phyloP scores from a whole-genome alignment of 2,113 vertebrate species.

The Gallinago jamesoni region DNA sequence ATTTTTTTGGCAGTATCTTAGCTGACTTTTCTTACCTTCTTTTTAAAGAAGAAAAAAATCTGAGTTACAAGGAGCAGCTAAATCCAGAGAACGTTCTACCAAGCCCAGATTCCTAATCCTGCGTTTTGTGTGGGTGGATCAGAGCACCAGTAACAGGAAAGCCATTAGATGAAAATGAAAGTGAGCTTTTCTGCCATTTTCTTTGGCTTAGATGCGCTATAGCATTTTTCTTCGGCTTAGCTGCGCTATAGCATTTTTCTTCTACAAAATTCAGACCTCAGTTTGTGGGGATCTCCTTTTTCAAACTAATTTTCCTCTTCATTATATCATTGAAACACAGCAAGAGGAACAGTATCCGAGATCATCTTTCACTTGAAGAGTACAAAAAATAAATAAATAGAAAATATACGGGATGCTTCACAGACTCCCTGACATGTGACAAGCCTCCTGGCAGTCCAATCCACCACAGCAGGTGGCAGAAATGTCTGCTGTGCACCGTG shows the following conservation, averaged over 20 bases:
- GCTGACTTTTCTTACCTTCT: background rate
- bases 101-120: constrained; percentile 2
- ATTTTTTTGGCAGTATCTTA: background rate
- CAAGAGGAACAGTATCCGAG: background rate
- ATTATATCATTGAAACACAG: background rate
- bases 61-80: background rate
- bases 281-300: background rate
- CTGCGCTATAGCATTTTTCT: background rate
- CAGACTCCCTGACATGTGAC: accelerated
- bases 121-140: background rate
- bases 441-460: background rate
- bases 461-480: accelerated
- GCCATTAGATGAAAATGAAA: background rate
- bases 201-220: background rate
- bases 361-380: background rate
- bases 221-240: background rate
- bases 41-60: background rate
- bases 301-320: background rate
- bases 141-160: constrained; percentile 2
- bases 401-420: background rate
- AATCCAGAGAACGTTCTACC: background rate
- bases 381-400: background rate
- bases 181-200: background rate
- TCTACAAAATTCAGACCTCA: background rate
- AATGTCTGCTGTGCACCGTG: background rate